Base-by-base conservation (phyloP, 2,113 vertebrate species). In the Paratilapia polleni region DNA sequence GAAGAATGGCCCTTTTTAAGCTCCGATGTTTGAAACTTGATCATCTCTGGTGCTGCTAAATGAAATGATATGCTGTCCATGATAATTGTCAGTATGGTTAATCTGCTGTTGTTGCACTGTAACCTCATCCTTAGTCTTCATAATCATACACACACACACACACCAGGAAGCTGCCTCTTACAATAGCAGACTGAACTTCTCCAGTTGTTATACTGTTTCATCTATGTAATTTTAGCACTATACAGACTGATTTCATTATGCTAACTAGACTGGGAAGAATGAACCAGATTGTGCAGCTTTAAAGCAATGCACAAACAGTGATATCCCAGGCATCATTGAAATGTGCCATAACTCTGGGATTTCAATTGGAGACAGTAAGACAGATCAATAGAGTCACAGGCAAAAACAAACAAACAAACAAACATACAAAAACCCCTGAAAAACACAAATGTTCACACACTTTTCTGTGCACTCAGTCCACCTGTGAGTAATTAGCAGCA, bases 401-500 rank as follows among this genome's bases (percentile, higher is more conserved):
- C 68, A 87, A 92, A 93, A 73, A 70, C 43, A 70, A 3, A 7
- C 43, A 70, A 52, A 43, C 4, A 31, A 36, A 36, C 47, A 73
- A 52, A 5, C 43, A 68, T 47, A 43, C 8, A 52, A 52, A 73
- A 31, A 31, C 43, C 26, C 20, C 47, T 19, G 9, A 73, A 73
- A 89, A 90, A 91, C 77, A 82, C 60, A 85, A 85, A 82, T 24
- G 80, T 77, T 75, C 66, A 73, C 86, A 85, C 77, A 26, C 63
- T 83, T 47, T 78, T 81, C 62, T 36, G 83, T 77, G 82, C 15
- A 6, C 82, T 28, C 2, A 7, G 36, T 84, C 91, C 94, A 95
- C 92, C 94, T 94, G 94, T 92, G 88, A 93, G 92, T 91, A 93
- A 94, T 95, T 94, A 95, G 84, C 82, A 93, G 86, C 82, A 93